phyloP scores from a whole-genome alignment of 2,113 vertebrate species.

The Esox niger region DNA sequence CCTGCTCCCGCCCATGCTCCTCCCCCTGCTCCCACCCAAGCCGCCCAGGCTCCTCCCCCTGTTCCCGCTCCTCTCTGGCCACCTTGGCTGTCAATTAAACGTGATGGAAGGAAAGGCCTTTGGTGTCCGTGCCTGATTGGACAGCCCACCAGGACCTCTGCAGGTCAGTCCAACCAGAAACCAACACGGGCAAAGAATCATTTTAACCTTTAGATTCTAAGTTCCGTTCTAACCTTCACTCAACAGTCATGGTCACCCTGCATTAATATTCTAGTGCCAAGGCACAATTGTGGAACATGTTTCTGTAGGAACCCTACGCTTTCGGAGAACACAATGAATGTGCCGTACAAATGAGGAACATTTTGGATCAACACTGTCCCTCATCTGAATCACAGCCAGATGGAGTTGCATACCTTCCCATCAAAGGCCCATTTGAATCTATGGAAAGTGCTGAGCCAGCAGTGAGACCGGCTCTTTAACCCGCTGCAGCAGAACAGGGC shows the following conservation, averaged over 20 bases:
- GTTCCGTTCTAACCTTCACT: neutral
- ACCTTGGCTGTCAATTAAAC: too few relatives aligned
- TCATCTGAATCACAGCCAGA: constrained; percentile 12
- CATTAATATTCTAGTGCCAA: neutral
- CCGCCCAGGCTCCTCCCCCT: too few relatives aligned
- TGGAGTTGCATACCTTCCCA: constrained; percentile 22
- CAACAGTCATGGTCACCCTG: neutral
- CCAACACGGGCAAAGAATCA: too few relatives aligned
- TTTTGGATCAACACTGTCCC: constrained; percentile 15
- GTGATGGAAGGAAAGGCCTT: too few relatives aligned
- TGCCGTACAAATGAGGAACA: neutral
- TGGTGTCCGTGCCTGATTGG: too few relatives aligned
- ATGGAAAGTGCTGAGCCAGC: constrained; percentile 12
- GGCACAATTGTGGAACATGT: neutral
- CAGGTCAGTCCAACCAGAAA: neutral
- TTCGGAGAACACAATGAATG: neutral
- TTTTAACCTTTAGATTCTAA: neutral
- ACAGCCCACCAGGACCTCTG: too few relatives aligned
- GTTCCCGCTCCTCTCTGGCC: too few relatives aligned
- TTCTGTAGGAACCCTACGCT: neutral
- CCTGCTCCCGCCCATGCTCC: neutral
- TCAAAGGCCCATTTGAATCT: constrained; percentile 6
- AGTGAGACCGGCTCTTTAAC: neutral
- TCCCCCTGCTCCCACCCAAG: too few relatives aligned
- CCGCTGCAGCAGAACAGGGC: neutral